Base-by-base conservation (phyloP, 2,113 vertebrate genomes). In the Podarcis raffonei region DNA sequence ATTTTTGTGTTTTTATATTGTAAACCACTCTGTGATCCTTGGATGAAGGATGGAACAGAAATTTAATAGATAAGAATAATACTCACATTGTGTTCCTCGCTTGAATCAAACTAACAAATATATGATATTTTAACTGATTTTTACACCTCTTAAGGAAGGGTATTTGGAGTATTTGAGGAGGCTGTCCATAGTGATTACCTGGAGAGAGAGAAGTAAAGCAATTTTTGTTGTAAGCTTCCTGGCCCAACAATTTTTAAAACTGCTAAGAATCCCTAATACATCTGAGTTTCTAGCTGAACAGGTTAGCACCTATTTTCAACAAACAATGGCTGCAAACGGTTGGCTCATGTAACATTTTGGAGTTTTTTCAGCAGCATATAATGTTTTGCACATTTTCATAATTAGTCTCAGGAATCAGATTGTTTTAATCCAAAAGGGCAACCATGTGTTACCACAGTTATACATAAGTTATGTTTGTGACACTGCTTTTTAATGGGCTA, bases 41-140 rank as follows among this genome's bases (percentile, higher is more conserved):
- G 48, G 9, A 53, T 53, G 48, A 53, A 53, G 48, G 11, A 53
- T 12, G 48, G 48, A 53, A 53, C 48, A 53, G 48, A 53, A 53
- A 53, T 12, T 53, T 53, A 72, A 5, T 32, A 72, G 11, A 72
- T 22, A 72, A 72, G 6, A 72, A 72, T 23, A 30, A 72, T 90
- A 95, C 95, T 95, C 90, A 97, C 97, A 76, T 6, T 23, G 79
- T 91, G 86, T 13, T 94, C 91, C 90, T 94, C 57, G 80, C 86
- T 94, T 92, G 89, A 18, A 81, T 72, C 75, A 91, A 85, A 88
- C 23, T 87, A 8, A 76, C 30, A 76, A 90, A 86, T 35, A 62
- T 27, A 84, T 53, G 75, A 30, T 35, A 89, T 88, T 81, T 93
- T 84, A 84, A 89, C n/a, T 89, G 90, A 72, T 12, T 93, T 83